Evolutionary conservation across 2,797 vertebrate genomes (phyloP).

Genomic region (Anguilla pacifica): DNA sequence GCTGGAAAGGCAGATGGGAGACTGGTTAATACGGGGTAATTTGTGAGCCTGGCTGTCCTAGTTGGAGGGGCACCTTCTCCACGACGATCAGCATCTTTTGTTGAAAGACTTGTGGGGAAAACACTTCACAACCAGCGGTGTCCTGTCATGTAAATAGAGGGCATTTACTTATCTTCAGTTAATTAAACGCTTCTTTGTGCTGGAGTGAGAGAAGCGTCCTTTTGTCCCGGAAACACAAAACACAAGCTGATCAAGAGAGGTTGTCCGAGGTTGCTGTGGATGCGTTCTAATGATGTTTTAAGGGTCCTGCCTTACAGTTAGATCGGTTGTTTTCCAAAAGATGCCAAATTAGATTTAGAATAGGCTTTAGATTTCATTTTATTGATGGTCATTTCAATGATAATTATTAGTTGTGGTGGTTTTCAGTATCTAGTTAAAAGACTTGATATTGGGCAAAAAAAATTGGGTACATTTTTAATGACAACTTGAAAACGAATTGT

Average conservation of each 20-base stretch:
- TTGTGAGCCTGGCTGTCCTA: conserved; percentile 67
- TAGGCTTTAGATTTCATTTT: neutral
- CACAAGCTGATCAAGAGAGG: conserved; percentile 52
- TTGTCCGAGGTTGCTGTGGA: conserved; percentile 39
- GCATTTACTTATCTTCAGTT: conserved; percentile 72
- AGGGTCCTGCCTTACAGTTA: neutral
- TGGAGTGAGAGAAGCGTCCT: conserved; percentile 46
- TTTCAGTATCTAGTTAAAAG: neutral
- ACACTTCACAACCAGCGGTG: conserved; percentile 67
- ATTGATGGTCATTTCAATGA: neutral
- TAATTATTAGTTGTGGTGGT: neutral
- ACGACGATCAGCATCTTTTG: conserved; percentile 66
- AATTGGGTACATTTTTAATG: neutral
- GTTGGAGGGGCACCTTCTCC: conserved; percentile 62
- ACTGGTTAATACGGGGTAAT: conserved; percentile 71
- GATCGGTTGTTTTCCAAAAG: too few relatives aligned
- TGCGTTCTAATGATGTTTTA: neutral
- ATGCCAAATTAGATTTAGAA: neutral
- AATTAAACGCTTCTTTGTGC: conserved; percentile 73
- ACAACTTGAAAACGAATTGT: neutral
- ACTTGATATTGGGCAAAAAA: neutral
- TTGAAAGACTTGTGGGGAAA: conserved; percentile 53
- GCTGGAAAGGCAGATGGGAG: conserved; percentile 63
- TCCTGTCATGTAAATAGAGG: conserved; percentile 63
- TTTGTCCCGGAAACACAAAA: conserved; percentile 66